Base-by-base conservation (phyloP, 2,797 vertebrate genomes). In the Heteromormyrus szaboi region DNA sequence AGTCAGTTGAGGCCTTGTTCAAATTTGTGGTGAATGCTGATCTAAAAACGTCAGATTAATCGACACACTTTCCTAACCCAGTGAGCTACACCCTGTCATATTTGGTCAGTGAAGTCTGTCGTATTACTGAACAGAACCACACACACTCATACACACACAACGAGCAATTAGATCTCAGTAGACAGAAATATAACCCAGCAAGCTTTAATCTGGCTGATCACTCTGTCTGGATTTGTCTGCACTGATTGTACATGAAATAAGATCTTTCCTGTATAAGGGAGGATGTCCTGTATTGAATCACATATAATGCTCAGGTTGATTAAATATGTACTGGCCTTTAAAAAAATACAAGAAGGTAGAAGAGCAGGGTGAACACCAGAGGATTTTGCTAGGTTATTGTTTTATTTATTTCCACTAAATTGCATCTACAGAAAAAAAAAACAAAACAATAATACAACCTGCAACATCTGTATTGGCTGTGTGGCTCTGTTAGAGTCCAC, bases 211-310 rank as follows among this genome's bases (percentile, higher is more conserved):
- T 53, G 33, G n/a, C 11, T 76, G 33, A 76, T 51, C 22, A 33
- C 81, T 53, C 17, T 87, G 50, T 83, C 50, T 59, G 85, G 41
- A 56, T 48, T 51, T 81, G 22, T 59, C 25, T 59, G 68, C 54
- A 85, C 79, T 59, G n/a, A 88, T 88, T 79, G 46, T 33, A 19
- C 46, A 68, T 86, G 46, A 86, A 89, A 87, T 87, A 33, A 87
- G 76, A 72, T 89, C 25, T 86, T 87, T 56, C 48, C 88, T 79
- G 65, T 89, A 50, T 19, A 41, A 76, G 17, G 51, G 68, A 87
- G 85, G 84, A 89, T 79, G 29, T 29, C 19, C 33, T 33, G 22
- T 79, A 46, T 87, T 11, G 53, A 48, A 89, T 62, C 22, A 7
- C 68, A 56, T 87, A 48, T 87, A 87, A 87, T 79, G 51, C 50